Base-by-base conservation (phyloP, 2,797 vertebrate genomes). In the Fistularia tabacaria region DNA sequence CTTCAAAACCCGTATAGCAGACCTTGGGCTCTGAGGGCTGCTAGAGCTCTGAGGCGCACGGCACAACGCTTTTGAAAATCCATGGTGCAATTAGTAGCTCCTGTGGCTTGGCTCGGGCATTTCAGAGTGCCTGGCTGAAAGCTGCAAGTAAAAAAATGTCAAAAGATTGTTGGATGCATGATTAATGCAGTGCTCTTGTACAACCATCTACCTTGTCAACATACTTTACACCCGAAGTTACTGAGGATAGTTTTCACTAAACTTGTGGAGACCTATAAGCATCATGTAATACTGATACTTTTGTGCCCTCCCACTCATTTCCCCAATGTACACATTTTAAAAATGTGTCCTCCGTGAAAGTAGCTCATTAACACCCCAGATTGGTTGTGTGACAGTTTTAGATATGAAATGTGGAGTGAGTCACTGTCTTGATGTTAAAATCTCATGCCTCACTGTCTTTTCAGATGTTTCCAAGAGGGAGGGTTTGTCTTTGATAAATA, bases 21-120 rank as follows among this genome's bases (percentile, higher is more conserved):
- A 7, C n/a, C n/a, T n/a, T n/a, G n/a, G n/a, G 46, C 14, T 12
- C 1, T 13, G 25, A 13, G 50, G 40, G 56, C 48, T 59, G 14
- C 25, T 56, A 43, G 39, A 42, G 49, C 46, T 53, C 9, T 47
- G 43, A 56, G 54, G 40, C 47, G 4, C 56, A 56, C 38, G 40
- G 55, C 58, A 42, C 49, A 37, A 53, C 15, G 7, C 62, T 64
- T 67, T 68, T 57, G 58, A 71, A 77, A 68, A 78, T 74, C 68
- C 66, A 74, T 49, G 42, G 54, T 64, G 61, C 51, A 73, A 56
- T 65, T 54, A 60, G 52, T 49, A 64, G 54, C 46, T 50, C 36
- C 53, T 63, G 62, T 49, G 69, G 67, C 56, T 60, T 71, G 53
- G 67, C 57, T 49, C 47, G 36, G 64, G 45, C 14, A 49, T 49